Conservation (phyloP, 2,888 invertebrate genomes). For the Blastobasis lacticolella region DNA sequence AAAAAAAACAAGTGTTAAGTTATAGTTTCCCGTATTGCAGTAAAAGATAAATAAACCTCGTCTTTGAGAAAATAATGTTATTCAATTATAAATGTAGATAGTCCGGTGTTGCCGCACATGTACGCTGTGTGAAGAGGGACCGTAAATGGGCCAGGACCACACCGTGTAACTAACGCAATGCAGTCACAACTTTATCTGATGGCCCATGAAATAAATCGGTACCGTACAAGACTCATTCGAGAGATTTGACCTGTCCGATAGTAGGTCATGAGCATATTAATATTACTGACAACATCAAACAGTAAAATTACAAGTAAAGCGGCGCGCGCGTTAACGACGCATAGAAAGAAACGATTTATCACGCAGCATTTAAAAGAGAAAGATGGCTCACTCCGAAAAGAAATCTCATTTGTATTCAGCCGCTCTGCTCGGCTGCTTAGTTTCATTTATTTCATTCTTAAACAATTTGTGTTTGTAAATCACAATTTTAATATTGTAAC, state of each 20-base stretch:
- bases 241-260: constrained; percentile 59
- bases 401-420: constrained; percentile 63
- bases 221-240: constrained; percentile 21
- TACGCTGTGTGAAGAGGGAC: too few relatives aligned
- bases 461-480: constrained; percentile 63
- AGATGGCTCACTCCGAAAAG: constrained; percentile 61
- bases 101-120: too few relatives aligned
- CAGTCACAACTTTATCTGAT: constrained; percentile 55
- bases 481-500: constrained; percentile 52
- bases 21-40: too few relatives aligned
- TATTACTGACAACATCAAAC: constrained; percentile 64
- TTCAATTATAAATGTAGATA: too few relatives aligned
- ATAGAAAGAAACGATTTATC: constrained; percentile 61
- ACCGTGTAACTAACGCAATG: constrained; percentile 37
- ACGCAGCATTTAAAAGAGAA: constrained; percentile 50
- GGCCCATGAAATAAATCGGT: constrained; percentile 52
- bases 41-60: too few relatives aligned
- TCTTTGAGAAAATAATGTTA: too few relatives aligned
- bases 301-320: constrained; percentile 59
- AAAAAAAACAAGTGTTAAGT: too few relatives aligned
- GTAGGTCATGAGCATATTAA: constrained; percentile 66
- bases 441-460: constrained; percentile 59
- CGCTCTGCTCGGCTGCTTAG: constrained; percentile 31
- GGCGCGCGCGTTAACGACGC: constrained; percentile 59
- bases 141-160: constrained; percentile 16